These are phyloP conservation scores for Spheniscus humboldti DNA, from an alignment of 2,797 vertebrate genomes.

Conservation along the genomic window DNA sequence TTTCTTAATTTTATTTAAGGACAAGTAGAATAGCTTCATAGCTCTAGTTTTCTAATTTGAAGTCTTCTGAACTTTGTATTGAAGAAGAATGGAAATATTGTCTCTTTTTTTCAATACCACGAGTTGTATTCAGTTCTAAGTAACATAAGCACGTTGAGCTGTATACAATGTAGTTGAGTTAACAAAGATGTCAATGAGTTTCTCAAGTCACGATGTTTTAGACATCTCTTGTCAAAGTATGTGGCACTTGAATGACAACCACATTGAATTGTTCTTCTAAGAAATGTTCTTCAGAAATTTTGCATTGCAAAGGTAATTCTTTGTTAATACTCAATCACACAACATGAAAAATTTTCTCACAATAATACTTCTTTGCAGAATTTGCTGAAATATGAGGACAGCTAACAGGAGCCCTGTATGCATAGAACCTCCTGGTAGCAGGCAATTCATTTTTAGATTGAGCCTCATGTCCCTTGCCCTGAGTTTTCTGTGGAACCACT, in stretches of 20 bases:
- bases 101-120: rapidly evolving
- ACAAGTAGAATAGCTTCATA: neutral
- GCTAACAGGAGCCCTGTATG: neutral
- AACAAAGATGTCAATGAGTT: neutral
- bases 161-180: neutral
- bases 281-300: neutral
- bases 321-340: neutral
- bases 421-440: neutral
- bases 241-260: neutral
- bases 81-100: neutral
- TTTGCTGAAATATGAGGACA: neutral
- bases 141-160: neutral
- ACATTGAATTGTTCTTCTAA: neutral
- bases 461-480: neutral
- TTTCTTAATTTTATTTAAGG: neutral
- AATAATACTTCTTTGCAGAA: neutral
- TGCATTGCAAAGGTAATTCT: neutral
- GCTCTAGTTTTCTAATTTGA: neutral
- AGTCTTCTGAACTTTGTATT: neutral
- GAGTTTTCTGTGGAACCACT: neutral
- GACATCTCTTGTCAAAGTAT: neutral
- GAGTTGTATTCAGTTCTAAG: neutral
- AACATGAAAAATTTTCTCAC: neutral
- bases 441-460: neutral
- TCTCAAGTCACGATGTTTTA: neutral